Base-by-base conservation (phyloP, 2,113 vertebrate species). In the Notechis scutatus region DNA sequence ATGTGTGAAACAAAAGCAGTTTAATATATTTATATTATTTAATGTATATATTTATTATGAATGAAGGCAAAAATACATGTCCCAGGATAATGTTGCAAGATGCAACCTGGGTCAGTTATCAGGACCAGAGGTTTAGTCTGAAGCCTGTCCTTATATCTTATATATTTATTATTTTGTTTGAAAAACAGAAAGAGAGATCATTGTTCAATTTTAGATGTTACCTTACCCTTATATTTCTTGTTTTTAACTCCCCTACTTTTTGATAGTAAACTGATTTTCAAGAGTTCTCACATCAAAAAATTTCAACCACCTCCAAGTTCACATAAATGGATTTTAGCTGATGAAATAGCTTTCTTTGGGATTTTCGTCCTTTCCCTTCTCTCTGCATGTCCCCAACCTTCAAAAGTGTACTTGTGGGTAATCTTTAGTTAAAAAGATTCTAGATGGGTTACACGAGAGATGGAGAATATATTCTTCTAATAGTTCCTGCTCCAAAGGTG, bases 181-280 rank as follows among this genome's bases (percentile, higher is more conserved):
- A 89, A 23, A 4, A 3, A 3, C 21, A 89, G 34, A 42, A 24
- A 57, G 10, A 26, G 5, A n/a, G 88, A 24, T 45, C 42, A 47
- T 64, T 61, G 1, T 57, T 89, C n/a, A 81, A 0, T 0, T 59
- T 20, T 56, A 1, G 5, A 87, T 0, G 0, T 42, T 90, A 90
- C 85, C 69, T 42, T 0, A 3, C 8, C 23, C 50, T 85, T 29
- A 29, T 26, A 21, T 90, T 61, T 26, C 23, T 90, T 90, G 12
- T 39, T 74, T 81, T 39, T 39, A 81, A 39, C 6, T 81, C 15
- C 18, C 29, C 52, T 88, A 4, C n/a, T 21, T 87, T 87, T n/a
- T 87, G 29, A 54, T 3, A 88, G 47, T 10, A 56, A 20, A 74
- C n/a, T n/a, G 47, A 29, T 52, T 29, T 87, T 54, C 86, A 87